A percentile compares a stretch with the other conserved stretches of the same genome.
phyloP scores from a whole-genome alignment of 2,888 invertebrate genomes.

The Lordiphosa andalusiaca region DNA sequence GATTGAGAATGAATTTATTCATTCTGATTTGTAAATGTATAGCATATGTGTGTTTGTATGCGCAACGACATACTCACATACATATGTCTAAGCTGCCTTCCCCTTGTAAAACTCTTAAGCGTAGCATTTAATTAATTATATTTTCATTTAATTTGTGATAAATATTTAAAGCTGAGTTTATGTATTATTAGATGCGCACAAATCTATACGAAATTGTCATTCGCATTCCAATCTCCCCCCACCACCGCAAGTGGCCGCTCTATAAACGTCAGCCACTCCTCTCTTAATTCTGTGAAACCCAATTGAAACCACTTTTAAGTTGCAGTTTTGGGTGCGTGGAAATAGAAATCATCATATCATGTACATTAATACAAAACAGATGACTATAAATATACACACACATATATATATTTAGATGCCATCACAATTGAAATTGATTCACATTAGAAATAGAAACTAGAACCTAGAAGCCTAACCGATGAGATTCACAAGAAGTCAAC shows the following conservation, averaged over 20 bases:
- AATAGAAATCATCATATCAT: not conserved
- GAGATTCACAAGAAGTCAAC: slow-evolving; percentile 14
- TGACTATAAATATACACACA: slow-evolving; percentile 2
- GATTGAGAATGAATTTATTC: too few species aligned
- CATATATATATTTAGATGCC: not conserved
- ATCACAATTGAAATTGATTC: not conserved
- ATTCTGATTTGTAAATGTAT: too few species aligned
- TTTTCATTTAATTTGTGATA: slow-evolving; percentile 49
- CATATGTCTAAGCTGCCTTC: slow-evolving; percentile 15
- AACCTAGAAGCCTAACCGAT: not conserved
- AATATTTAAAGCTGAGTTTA: slow-evolving; percentile 39
- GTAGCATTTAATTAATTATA: slow-evolving; percentile 20
- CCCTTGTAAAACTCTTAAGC: not conserved
- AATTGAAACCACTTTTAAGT: too few species aligned
- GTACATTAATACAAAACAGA: not conserved
- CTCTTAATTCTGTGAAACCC: not conserved
- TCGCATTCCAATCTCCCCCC: too few species aligned
- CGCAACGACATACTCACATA: slow-evolving; percentile 3
- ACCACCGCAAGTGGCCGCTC: too few species aligned
- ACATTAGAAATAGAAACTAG: not conserved
- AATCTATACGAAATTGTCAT: not conserved
- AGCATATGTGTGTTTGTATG: slow-evolving; percentile 17
- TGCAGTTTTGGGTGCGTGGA: slow-evolving; percentile 11
- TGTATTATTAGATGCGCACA: slow-evolving; percentile 26
- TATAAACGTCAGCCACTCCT: not conserved